Evolutionary conservation across 2,113 vertebrate species (phyloP), one percentile per base, ranked within the genome.

Genomic region (Poicephalus meyeri): DNA sequence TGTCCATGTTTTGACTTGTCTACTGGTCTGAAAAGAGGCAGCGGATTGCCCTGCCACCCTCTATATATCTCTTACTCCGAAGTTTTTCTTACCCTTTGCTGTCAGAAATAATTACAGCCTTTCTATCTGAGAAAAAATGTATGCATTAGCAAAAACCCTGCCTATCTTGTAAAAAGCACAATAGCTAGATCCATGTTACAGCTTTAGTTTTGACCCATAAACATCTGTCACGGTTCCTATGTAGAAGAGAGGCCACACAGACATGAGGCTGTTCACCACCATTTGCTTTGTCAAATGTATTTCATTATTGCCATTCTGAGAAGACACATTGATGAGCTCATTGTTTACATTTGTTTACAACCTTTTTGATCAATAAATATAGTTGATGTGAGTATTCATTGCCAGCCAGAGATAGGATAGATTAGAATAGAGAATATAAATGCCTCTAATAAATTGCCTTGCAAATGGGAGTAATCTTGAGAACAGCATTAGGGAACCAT

Each of bases 311-410:
- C 68, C 24, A 6, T 92, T 53, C 20, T 33, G 66, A 65, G 28
- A 85, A 91, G 25, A 60, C 4, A 37, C 72, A 81, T 95, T 80
- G 86, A 92, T 73, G 96, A 95, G 85, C n/a, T 4, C 52, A 5
- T 85, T 58, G 41, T 85, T 94, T 92, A 81, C 47, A 47, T 79
- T 86, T 55, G 61, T 86, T 96, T 83, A 92, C 65, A 63, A 63
- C 33, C 31, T 28, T 85, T 68, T 86, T 69, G n/a, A 88, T 96
- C 91, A 86, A 80, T 73, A 94, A 58, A 44, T 78, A 7, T 47
- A 63, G 85, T 87, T 13, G 1, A 79, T 73, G 35, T 17, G 24
- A 18, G 29, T 46, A 53, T 78, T 61, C 31, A 28, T 35, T 89
- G 89, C 69, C 80, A 90, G 65, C 12, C 84, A 80, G 78, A 89